Conservation (phyloP, 2,113 vertebrate genomes). For the Gasterosteus aculeatus region DNA sequence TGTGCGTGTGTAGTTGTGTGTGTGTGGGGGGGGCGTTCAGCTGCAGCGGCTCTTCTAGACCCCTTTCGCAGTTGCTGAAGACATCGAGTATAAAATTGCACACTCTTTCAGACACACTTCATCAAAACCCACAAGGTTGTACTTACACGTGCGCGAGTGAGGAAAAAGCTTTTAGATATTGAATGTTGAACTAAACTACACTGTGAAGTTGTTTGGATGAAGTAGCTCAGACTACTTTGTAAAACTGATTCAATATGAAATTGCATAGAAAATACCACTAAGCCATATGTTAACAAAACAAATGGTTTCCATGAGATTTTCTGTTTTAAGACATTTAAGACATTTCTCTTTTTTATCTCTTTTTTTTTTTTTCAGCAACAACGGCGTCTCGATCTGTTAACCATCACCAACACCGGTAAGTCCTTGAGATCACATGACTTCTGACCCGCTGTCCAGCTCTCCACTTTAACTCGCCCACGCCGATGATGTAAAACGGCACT, state of each 20-base stretch:
- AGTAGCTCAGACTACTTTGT: not conserved
- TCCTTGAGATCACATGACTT: conserved; percentile 50
- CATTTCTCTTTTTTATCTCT: conserved; percentile 47
- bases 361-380: conserved; percentile 93
- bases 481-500: not conserved
- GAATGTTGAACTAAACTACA: not conserved
- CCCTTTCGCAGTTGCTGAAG: conserved; percentile 52
- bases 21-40: conserved; percentile 36
- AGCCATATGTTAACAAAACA: not conserved
- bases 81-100: conserved; percentile 74
- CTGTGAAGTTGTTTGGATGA: not conserved
- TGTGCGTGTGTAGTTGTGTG: conserved; percentile 13
- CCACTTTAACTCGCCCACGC: not conserved
- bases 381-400: conserved; percentile 92
- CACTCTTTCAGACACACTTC: conserved; percentile 57
- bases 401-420: conserved; percentile 95
- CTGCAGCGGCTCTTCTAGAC: conserved; percentile 45
- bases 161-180: conserved; percentile 17
- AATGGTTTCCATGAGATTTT: not conserved
- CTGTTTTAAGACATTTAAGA: too few species aligned
- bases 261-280: not conserved
- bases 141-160: conserved; percentile 4
- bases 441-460: not conserved
- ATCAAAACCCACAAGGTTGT: conserved; percentile 50
- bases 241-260: not conserved